A percentile compares a stretch with the other conserved stretches of the same genome.
phyloP scores from a whole-genome alignment of 2,113 vertebrate species.

The Rhinoptilus africanus region DNA sequence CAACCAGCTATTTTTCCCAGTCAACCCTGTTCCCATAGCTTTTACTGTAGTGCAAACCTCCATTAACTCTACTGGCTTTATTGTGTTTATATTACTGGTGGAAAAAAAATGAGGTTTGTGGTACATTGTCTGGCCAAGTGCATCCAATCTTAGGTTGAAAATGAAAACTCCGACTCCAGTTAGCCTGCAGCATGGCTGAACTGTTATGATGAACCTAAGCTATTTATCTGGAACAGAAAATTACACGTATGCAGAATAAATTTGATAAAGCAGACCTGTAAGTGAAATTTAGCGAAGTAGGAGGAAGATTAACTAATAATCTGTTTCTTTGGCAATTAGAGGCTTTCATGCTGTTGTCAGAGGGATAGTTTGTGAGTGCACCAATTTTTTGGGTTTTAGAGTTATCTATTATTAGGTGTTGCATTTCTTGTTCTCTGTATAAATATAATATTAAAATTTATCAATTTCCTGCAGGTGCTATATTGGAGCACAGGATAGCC shows the following conservation, averaged over 20 bases:
- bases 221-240: slow-evolving; percentile 10
- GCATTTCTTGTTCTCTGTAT: neutral
- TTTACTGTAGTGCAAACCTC: neutral
- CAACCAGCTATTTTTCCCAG: neutral
- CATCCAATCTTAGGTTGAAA: slow-evolving; percentile 38
- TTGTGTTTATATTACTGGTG: neutral
- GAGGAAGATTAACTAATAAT: neutral
- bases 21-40: neutral
- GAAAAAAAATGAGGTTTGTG: neutral
- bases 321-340: neutral
- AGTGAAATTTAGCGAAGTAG: neutral
- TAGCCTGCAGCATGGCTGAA: slow-evolving; percentile 1
- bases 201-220: neutral
- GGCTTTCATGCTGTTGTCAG: neutral
- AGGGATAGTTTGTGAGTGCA: neutral
- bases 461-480: neutral
- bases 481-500: neutral
- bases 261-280: neutral
- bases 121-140: neutral
- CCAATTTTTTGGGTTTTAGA: neutral
- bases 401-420: neutral
- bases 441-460: neutral
- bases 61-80: neutral
- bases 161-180: neutral
- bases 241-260: neutral